These are phyloP conservation scores for Eugnorisma glareosa DNA, from an alignment of 2,888 invertebrate genomes.

Conservation along the genomic window DNA sequence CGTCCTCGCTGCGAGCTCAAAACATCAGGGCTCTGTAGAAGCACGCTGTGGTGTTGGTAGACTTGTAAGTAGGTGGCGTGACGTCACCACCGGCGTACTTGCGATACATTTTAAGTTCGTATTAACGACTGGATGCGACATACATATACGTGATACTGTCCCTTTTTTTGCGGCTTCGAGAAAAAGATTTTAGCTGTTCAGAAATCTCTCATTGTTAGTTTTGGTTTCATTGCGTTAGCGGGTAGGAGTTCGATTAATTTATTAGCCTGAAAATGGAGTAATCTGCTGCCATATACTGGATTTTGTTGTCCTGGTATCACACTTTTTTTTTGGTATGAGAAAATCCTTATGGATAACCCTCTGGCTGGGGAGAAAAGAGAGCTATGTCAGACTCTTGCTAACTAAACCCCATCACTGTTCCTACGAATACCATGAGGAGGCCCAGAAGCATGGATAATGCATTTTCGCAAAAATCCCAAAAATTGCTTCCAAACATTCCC, in stretches of 20 bases:
- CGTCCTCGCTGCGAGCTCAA: no score
- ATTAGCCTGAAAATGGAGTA: not conserved
- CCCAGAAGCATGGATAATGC: no score
- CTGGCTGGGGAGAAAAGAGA: not conserved
- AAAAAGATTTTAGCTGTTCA: not conserved
- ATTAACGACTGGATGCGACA: no score
- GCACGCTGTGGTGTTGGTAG: no score
- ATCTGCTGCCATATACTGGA: not conserved
- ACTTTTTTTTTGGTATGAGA: not conserved
- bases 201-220: not conserved
- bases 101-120: no score
- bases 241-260: not conserved
- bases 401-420: not conserved
- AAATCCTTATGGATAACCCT: not conserved
- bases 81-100: no score
- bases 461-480: not conserved
- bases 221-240: not conserved
- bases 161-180: not conserved
- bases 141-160: no score
- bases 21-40: no score
- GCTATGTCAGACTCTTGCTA: not conserved
- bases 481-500: no score
- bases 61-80: no score
- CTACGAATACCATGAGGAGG: not conserved
- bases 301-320: not conserved